Percentiles rank a stretch among this genome's conserved stretches.
These are phyloP conservation scores for Sarcophaga caerulescens DNA, from an alignment of 2,888 invertebrate species.

Conservation along the genomic window DNA sequence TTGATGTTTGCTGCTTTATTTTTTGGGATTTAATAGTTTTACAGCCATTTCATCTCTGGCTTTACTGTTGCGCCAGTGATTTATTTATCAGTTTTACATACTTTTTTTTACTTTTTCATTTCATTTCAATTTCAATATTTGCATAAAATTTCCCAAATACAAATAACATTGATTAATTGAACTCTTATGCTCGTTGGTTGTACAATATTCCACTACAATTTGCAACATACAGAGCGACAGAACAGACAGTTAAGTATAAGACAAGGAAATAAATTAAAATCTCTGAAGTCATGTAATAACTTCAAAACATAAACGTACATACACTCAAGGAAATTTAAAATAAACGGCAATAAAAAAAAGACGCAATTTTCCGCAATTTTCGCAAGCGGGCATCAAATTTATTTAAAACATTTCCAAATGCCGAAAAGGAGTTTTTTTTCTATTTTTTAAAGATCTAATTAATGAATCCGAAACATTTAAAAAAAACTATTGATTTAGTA, in stretches of 20 bases:
- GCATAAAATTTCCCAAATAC: background rate
- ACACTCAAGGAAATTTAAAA: background rate
- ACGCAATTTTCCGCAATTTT: background rate
- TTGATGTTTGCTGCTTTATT: background rate
- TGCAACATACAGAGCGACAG: background rate
- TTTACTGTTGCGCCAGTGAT: background rate
- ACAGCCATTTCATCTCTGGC: background rate
- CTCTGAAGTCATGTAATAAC: background rate
- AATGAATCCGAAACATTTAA: no score
- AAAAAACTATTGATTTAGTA: no score
- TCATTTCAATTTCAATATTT: background rate
- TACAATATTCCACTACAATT: background rate
- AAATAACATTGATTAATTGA: background rate
- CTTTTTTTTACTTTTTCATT: background rate
- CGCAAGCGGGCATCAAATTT: no score
- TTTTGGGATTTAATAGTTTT: background rate
- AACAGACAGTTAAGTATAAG: background rate
- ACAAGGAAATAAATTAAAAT: slow-evolving; percentile 5
- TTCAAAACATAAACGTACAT: background rate
- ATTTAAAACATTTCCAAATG: no score
- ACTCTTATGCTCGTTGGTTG: background rate
- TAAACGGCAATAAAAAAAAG: background rate
- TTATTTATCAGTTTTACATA: background rate
- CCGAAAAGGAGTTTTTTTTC: no score
- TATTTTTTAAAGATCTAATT: no score